Evolutionary conservation across 2,797 vertebrate genomes (phyloP).

Genomic region (Prionace glauca): DNA sequence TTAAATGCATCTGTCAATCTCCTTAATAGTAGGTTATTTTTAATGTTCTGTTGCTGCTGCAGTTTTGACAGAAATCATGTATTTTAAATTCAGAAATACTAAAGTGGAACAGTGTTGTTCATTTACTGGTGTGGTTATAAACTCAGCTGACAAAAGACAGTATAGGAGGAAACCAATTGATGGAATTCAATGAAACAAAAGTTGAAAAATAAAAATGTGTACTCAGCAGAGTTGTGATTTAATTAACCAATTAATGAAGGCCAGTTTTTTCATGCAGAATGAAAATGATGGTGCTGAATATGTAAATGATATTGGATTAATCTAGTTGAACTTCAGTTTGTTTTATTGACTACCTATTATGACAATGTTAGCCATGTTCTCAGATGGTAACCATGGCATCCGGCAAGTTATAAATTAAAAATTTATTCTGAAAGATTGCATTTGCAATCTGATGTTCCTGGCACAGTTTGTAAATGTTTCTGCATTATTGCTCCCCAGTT

Average conservation of each 20-base stretch:
- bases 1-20: no score
- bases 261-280: not conserved
- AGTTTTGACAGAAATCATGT: not conserved
- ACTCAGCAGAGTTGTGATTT: not conserved
- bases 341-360: not conserved
- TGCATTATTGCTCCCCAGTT: not conserved
- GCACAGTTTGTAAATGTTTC: not conserved
- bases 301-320: not conserved
- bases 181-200: not conserved
- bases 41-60: not conserved
- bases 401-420: not conserved
- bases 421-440: not conserved
- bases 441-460: not conserved
- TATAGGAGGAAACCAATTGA: not conserved
- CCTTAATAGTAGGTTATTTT: not conserved
- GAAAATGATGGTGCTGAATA: not conserved
- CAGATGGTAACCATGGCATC: not conserved
- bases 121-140: not conserved
- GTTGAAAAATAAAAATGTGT: not conserved
- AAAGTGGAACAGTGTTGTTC: not conserved
- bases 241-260: not conserved
- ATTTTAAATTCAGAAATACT: not conserved
- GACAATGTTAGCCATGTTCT: not conserved
- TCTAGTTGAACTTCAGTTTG: not conserved
- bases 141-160: not conserved